Base-by-base conservation (phyloP, 1,140 invertebrate species). In the Zaprionus gabonicus region DNA sequence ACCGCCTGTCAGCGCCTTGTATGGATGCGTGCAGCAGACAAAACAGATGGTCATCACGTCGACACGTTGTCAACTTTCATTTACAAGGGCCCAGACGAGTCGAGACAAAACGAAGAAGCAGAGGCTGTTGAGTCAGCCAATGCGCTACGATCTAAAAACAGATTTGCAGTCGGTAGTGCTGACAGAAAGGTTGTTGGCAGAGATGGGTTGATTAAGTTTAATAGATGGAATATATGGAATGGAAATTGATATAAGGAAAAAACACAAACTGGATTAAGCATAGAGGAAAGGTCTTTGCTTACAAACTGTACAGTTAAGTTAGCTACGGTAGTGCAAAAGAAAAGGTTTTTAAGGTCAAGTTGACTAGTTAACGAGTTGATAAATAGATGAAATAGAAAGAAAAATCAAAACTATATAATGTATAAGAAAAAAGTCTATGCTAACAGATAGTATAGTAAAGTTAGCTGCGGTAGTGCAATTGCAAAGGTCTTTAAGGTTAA, bases 61-160 rank as follows among this genome's bases (percentile, higher is more conserved):
- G 55, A 67, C 73, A 71, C 77, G 74, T 75, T 87, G 83, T 88
- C 78, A 88, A 88, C 83, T 86, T 86, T 86, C 82, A 70, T 87
- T 81, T 76, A 23, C 57, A 56, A 71, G 67, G 71, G 58, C 71
- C 59, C 41, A 46, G 41, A 17, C 6, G 7, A 20, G 38, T 1
- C 41, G 41, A n/a, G 6, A 17, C n/a, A 17, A 7, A 5, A 1
- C 9, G n/a, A 20, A 31, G 17, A 23, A 41, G 46, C 20, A 36
- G 17, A 36, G n/a, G 10, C 31, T 10, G 31, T 36, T 53, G 23
- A 25, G 23, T 60, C 58, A 28, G 44, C 49, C 41, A 58, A 27
- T 49, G 28, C 60, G 27, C 55, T 65, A 46, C 25, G 20, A 31
- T 6, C 7, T 31, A 31, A 7, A 7, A 31, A 31, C 28, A 7